A percentile compares a stretch with the other conserved stretches of the same genome.
Evolutionary conservation across 2,797 vertebrate genomes (phyloP).

Genomic region (Remorina albescens): DNA sequence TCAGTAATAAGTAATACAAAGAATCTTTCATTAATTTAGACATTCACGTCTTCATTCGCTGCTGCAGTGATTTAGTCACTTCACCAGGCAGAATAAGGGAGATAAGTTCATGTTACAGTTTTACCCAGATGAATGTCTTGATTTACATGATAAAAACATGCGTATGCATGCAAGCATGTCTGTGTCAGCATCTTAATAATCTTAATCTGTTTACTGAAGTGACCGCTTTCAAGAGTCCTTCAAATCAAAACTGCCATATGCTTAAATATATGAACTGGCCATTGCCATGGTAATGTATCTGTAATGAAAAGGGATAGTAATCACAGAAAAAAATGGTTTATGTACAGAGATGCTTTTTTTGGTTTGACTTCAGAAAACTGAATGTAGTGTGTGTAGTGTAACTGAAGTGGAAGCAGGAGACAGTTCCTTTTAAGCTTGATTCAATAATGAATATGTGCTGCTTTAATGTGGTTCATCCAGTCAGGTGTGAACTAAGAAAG

Average conservation of each 20-base stretch:
- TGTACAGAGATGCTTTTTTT: neutral
- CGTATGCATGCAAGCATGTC: no score
- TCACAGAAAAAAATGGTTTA: neutral
- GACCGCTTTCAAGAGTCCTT: no score
- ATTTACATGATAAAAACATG: no score
- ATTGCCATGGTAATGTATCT: neutral
- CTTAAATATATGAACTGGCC: neutral
- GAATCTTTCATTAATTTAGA: neutral
- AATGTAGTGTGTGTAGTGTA: neutral
- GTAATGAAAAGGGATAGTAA: neutral
- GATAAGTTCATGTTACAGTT: constrained; percentile 43
- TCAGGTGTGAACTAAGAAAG: neutral
- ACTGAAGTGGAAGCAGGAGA: neutral
- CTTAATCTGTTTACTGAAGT: constrained; percentile 10
- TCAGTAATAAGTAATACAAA: neutral
- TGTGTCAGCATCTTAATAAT: neutral
- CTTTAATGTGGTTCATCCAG: neutral
- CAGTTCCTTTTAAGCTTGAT: no score
- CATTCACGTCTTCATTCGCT: neutral
- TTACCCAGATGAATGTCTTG: neutral
- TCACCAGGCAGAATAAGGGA: constrained; percentile 40
- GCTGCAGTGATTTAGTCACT: constrained; percentile 1
- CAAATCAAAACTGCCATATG: no score
- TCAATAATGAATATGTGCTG: neutral
- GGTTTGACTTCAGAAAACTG: neutral